phyloP scores from a whole-genome alignment of 2,797 vertebrate genomes.

The Pseudomugil gertrudae region DNA sequence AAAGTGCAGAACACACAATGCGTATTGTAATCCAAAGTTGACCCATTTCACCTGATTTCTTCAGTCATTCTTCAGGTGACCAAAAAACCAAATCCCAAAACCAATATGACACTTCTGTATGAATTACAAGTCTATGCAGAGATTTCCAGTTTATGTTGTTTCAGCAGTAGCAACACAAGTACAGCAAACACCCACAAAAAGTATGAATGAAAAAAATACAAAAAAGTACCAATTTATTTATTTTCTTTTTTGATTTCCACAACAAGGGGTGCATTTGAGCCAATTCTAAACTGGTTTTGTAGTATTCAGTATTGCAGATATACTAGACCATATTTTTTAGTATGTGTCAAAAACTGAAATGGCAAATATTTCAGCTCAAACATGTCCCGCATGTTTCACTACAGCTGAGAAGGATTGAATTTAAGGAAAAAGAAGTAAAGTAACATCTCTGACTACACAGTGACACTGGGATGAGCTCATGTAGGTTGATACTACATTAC shows the following conservation, averaged over 20 bases:
- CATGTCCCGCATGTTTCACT: neutral
- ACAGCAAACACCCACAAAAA: neutral
- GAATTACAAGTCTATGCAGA: neutral
- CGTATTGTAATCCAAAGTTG: constrained; percentile 44
- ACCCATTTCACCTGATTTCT: constrained; percentile 45
- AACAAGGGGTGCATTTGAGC: neutral
- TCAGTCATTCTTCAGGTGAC: constrained; percentile 26
- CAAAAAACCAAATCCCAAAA: constrained; percentile 11
- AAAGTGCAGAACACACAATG: constrained; percentile 43
- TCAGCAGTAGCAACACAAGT: neutral
- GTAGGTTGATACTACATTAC: neutral
- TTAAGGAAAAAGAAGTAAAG: neutral
- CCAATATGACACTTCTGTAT: constrained; percentile 10
- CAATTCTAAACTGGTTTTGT: neutral
- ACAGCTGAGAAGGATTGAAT: neutral
- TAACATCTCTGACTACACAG: neutral
- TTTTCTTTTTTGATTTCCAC: neutral
- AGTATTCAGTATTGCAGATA: neutral
- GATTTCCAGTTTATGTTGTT: neutral
- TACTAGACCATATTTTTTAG: neutral
- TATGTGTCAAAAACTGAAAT: neutral
- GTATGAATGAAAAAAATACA: neutral
- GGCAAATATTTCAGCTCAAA: neutral
- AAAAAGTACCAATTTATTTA: neutral
- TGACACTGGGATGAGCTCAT: neutral